A percentile compares a stretch with the other conserved stretches of the same genome.
phyloP scores from a whole-genome alignment of 2,113 vertebrate species.

The Ictidomys tridecemlineatus region DNA sequence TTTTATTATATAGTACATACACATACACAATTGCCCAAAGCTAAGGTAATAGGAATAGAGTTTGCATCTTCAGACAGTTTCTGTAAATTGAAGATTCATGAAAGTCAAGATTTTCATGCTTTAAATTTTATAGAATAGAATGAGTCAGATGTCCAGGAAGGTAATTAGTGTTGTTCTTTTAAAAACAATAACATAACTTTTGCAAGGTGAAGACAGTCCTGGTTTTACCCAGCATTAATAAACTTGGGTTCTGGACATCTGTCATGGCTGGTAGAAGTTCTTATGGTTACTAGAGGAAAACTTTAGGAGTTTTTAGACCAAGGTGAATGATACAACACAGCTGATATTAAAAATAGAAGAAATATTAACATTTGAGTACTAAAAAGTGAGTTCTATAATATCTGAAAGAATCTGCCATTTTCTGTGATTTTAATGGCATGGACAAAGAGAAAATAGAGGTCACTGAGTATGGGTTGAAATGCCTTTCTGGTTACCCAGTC shows the following conservation, averaged over 20 bases:
- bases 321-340: slow-evolving; percentile 14
- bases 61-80: slow-evolving; percentile 2
- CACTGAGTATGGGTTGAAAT: not conserved
- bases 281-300: slow-evolving; percentile 8
- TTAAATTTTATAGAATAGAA: slow-evolving; percentile 17
- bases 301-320: not conserved
- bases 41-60: not conserved
- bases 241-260: not conserved
- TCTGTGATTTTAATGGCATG: not conserved
- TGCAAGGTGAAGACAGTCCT: slow-evolving; percentile 18
- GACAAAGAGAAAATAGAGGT: not conserved
- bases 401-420: slow-evolving; percentile 4
- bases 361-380: slow-evolving; percentile 5
- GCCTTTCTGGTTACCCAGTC: not conserved
- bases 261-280: not conserved
- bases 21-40: not conserved
- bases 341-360: slow-evolving; percentile 16
- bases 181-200: slow-evolving; percentile 34
- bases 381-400: slow-evolving; percentile 14
- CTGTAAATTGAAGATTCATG: slow-evolving; percentile 50
- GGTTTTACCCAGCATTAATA: slow-evolving; percentile 1
- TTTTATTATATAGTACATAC: not conserved
- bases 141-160: slow-evolving; percentile 54
- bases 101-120: slow-evolving; percentile 58
- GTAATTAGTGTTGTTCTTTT: slow-evolving; percentile 48